These are phyloP conservation scores for Palythoa caribaeorum DNA, from an alignment of 92 coral and sea anemone species.

Conservation along the genomic window DNA sequence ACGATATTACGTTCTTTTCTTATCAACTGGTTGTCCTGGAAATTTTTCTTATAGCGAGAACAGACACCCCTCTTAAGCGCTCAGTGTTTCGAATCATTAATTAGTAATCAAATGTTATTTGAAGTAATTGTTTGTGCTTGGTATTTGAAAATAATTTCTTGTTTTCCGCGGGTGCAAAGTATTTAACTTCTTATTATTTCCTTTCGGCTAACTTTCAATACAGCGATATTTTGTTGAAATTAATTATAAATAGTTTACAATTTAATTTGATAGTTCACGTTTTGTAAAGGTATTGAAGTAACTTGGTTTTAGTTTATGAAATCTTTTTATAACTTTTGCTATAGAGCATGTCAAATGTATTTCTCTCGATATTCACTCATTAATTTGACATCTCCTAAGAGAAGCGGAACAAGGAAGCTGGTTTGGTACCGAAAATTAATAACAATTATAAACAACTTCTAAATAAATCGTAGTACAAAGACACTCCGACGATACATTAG, in stretches of 20 bases:
- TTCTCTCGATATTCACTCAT: too few species aligned
- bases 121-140: constrained; percentile 20
- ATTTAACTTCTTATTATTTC: constrained; percentile 8
- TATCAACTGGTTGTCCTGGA: constrained; percentile 38
- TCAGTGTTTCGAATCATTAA: constrained; percentile 24
- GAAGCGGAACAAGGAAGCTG: too few species aligned
- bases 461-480: too few species aligned
- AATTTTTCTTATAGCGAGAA: background rate
- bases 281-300: background rate
- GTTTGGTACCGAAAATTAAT: too few species aligned
- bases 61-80: background rate
- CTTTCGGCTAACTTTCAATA: background rate
- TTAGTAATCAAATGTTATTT: constrained; percentile 35
- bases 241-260: background rate
- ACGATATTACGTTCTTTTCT: constrained; percentile 22
- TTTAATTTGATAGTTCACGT: background rate
- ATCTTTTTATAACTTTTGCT: too few species aligned
- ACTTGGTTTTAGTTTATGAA: too few species aligned
- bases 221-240: background rate
- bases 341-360: too few species aligned
- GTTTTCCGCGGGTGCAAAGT: constrained; percentile 15
- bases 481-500: too few species aligned
- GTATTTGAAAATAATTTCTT: constrained; percentile 5
- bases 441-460: too few species aligned
- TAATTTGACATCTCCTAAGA: too few species aligned